A percentile compares a stretch with the other conserved stretches of the same genome.
Evolutionary conservation across 2,797 vertebrate species (phyloP).

Genomic region (Sebastes miniatus): DNA sequence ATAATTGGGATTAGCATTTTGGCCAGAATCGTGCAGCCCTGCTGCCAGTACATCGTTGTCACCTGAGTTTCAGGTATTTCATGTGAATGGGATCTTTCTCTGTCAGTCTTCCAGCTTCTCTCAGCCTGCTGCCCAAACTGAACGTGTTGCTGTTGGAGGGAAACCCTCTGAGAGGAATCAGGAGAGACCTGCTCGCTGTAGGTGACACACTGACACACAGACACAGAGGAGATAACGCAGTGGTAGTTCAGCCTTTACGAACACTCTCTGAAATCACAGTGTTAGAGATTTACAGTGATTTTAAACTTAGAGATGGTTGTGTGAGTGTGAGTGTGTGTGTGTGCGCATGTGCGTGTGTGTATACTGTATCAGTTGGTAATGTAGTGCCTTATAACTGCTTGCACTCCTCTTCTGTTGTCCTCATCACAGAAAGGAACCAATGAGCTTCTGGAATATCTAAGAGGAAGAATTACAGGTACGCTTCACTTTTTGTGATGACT

Average conservation of each 20-base stretch:
- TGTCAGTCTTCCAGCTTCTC: conserved; percentile 87
- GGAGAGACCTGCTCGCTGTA: conserved; percentile 92
- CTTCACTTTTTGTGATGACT: background rate
- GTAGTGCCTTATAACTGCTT: background rate
- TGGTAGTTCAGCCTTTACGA: too few species aligned
- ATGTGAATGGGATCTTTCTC: background rate
- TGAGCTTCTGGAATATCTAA: conserved; percentile 92
- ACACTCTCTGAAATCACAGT: background rate
- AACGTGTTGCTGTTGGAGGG: conserved; percentile 91
- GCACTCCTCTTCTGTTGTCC: conserved; percentile 4
- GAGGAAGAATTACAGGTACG: conserved; percentile 92
- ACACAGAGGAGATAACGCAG: background rate
- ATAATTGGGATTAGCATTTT: too few species aligned
- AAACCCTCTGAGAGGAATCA: conserved; percentile 92
- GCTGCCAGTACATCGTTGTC: background rate
- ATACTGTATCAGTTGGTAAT: background rate
- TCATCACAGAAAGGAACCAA: conserved; percentile 91
- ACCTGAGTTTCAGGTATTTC: background rate
- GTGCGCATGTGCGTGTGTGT: too few species aligned
- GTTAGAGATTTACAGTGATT: too few species aligned
- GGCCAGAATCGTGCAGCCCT: too few species aligned
- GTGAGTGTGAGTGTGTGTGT: background rate
- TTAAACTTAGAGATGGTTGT: too few species aligned
- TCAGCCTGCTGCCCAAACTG: conserved; percentile 89
- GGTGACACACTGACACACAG: conserved; percentile 44